Evolutionary conservation across 30 jellyfish, hydroid and myxozoan genomes (phyloP).

Genomic region (Aurelia aurita): DNA sequence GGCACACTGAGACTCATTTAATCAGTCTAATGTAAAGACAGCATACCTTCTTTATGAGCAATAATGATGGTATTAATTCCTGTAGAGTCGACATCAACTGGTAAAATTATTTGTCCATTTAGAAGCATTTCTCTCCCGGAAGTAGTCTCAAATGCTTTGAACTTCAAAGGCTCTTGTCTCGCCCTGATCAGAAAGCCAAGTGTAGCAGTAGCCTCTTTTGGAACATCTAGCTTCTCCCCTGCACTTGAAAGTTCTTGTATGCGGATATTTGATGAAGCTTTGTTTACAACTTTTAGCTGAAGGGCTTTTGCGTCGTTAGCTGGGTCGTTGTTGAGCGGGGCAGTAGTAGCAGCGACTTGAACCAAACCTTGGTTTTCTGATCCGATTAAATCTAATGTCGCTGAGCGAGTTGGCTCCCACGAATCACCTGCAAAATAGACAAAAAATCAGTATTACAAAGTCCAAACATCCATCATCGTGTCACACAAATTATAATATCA

Average conservation of each 20-base stretch:
- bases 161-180: constrained; percentile 86
- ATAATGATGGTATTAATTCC: constrained; percentile 69
- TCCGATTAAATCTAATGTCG: constrained; percentile 44
- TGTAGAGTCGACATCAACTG: constrained; percentile 78
- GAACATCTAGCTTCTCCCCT: constrained; percentile 92
- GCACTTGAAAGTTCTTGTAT: constrained; percentile 80
- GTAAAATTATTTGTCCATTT: constrained; percentile 83
- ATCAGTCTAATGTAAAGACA: too few relatives aligned
- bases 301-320: constrained; percentile 46
- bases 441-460: not conserved
- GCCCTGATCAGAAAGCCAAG: constrained; percentile 83
- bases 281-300: constrained; percentile 58
- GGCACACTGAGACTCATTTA: too few relatives aligned
- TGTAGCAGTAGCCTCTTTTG: constrained; percentile 91
- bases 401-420: constrained; percentile 68
- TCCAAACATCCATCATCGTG: too few relatives aligned
- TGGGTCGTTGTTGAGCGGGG: constrained; percentile 9
- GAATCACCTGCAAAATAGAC: constrained; percentile 39
- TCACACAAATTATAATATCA: too few relatives aligned
- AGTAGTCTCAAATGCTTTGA: constrained; percentile 82
- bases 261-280: constrained; percentile 37
- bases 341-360: constrained; percentile 38
- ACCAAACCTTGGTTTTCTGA: constrained; percentile 50
- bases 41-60: constrained; percentile 80
- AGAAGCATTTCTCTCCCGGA: constrained; percentile 71